Evolutionary conservation across 1,140 invertebrate species (phyloP).

Genomic region (Diachasma alloeum): DNA sequence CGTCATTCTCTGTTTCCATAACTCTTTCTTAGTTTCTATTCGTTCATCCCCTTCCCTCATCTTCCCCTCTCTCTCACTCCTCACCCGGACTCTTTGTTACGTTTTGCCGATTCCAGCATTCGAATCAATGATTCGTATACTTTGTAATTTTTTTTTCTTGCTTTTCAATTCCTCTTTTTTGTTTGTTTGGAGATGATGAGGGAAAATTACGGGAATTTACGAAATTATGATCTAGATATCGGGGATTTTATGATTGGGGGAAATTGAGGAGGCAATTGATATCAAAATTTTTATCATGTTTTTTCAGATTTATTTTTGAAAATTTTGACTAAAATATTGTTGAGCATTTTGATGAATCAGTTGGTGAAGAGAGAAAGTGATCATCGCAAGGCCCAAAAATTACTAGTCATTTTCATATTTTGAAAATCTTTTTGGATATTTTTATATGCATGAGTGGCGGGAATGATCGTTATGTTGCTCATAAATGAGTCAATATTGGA

Average conservation of each 20-base stretch:
- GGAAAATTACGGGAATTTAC: not conserved
- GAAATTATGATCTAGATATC: not conserved
- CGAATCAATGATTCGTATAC: constrained; percentile 5
- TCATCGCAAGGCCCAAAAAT: not conserved
- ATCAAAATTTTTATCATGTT: not conserved
- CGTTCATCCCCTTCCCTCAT: not conserved
- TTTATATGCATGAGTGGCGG: too few relatives aligned
- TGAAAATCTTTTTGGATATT: too few relatives aligned
- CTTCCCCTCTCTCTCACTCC: too few relatives aligned
- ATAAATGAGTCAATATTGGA: too few relatives aligned
- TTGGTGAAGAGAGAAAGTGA: too few relatives aligned
- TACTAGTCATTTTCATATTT: too few relatives aligned
- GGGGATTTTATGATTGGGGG: not conserved
- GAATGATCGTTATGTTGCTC: too few relatives aligned
- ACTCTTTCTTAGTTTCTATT: not conserved
- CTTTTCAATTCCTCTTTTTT: not conserved
- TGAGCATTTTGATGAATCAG: too few relatives aligned
- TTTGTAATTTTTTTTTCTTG: constrained; percentile 7
- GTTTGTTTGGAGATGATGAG: not conserved
- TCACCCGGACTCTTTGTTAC: constrained; percentile 11
- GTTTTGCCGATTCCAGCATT: constrained; percentile 26
- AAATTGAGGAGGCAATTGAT: not conserved
- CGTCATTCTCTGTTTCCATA: constrained; percentile 10
- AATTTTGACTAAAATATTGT: too few relatives aligned
- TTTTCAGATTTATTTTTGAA: not conserved